Base-by-base conservation (phyloP, 2,888 invertebrate species). In the Brachycybe producta region DNA sequence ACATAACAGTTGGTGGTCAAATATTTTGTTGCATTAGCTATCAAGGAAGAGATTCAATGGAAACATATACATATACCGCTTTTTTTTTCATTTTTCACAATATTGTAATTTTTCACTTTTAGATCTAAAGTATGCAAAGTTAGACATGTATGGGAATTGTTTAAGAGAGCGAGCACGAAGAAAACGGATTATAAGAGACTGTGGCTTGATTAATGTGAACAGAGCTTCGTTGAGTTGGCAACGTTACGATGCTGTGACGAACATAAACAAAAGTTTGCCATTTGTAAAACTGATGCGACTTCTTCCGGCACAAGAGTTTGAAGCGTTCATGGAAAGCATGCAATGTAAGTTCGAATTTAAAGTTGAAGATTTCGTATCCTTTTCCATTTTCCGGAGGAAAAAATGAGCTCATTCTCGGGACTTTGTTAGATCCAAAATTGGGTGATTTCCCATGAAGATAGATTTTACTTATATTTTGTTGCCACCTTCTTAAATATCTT, bases 201-300 rank as follows among this genome's bases (percentile, higher is more conserved):
- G 87, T 68, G 91, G 90, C 0, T 70, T 91, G 2, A 79, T 91
- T 47, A 75, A 82, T 64, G 70, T 78, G 1, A 76, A 81, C 59
- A 82, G 80, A 65, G 74, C 78, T 1, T 65, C 76, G 8, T 75
- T 78, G 13, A 81, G 80, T 77, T 65, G 81, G 45, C 76, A 79
- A 45, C 76, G 78, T 57, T 85, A 80, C 66, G 78, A 82, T 26
- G 64, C 66, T 21, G 56, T 51, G 21, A 54, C 62, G 21, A 79
- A 81, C 1, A 61, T 66, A 27, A 64, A 56, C 7, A 52, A 71
- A 8, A 66, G 70, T 27, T 80, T 81, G 15, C 73, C 73, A 56
- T 65, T 91, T 42, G 62, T 80, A 1, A 70, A 78, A 1, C 83
- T 86, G 57, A 80, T 84, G 78, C 84, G 84, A 61, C 75, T 88